Percentiles rank a stretch among this genome's conserved stretches.
Evolutionary conservation across 2,797 vertebrate genomes (phyloP).

Genomic region (Catostomus latipinnis): DNA sequence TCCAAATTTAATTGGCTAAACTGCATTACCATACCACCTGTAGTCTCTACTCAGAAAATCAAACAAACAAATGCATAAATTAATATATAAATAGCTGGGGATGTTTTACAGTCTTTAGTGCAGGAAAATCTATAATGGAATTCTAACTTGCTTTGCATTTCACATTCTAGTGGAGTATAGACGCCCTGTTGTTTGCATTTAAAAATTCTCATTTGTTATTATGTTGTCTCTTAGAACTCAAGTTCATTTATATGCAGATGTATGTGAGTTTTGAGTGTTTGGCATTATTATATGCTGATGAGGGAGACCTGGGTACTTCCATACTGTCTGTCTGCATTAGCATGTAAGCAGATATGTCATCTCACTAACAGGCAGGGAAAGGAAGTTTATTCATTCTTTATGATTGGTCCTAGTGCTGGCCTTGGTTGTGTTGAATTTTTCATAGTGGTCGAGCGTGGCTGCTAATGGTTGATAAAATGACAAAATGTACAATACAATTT

Average conservation of each 20-base stretch:
- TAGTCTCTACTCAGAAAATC: constrained; percentile 9
- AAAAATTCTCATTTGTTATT: constrained; percentile 31
- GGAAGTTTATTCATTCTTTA: not conserved
- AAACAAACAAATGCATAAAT: constrained; percentile 25
- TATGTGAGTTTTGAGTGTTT: constrained; percentile 27
- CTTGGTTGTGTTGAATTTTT: not conserved
- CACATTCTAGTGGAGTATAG: constrained; percentile 6
- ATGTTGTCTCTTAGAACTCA: not conserved
- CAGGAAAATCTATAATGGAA: constrained; percentile 10
- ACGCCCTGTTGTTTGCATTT: constrained; percentile 3
- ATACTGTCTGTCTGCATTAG: constrained; percentile 34
- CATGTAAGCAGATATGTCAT: constrained; percentile 24
- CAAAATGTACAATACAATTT: too few relatives aligned
- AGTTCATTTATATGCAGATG: constrained; percentile 42
- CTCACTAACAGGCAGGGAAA: not conserved
- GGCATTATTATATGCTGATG: constrained; percentile 44
- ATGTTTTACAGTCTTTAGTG: constrained; percentile 9
- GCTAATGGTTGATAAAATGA: too few relatives aligned
- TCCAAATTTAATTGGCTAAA: constrained; percentile 19
- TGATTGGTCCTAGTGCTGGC: constrained; percentile 14
- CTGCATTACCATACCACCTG: constrained; percentile 6
- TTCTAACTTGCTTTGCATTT: constrained; percentile 6
- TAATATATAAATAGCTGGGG: constrained; percentile 24
- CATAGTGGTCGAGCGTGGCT: not conserved
- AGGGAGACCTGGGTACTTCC: constrained; percentile 11